Conservation (phyloP, 2,113 vertebrate genomes). For the Urocynchramus pylzowi region DNA sequence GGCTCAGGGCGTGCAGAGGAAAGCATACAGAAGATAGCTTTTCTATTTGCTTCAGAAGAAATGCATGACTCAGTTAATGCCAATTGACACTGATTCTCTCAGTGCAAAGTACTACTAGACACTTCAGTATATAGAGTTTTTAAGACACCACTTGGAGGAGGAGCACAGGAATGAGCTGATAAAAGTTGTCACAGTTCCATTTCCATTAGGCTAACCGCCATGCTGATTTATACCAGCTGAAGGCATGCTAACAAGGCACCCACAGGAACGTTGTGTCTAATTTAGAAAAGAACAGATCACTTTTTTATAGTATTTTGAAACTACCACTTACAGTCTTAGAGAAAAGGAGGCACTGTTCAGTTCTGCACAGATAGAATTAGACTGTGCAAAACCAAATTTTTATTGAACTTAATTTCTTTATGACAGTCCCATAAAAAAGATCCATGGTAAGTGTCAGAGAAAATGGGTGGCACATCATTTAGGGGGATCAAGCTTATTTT, state of each 20-base stretch:
- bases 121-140: background rate
- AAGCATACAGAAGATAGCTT: background rate
- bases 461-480: background rate
- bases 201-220: background rate
- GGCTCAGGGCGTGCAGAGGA: background rate
- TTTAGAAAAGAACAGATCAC: background rate
- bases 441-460: background rate
- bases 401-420: background rate
- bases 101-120: background rate
- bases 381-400: background rate
- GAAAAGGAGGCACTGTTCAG: background rate
- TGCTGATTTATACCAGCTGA: background rate
- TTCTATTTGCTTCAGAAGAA: background rate
- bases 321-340: background rate
- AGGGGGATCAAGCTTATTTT: background rate
- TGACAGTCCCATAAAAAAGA: background rate
- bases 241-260: background rate
- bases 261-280: background rate
- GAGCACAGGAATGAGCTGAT: background rate
- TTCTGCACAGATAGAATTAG: background rate
- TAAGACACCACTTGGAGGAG: background rate
- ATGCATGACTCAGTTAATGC: conserved; percentile 10
- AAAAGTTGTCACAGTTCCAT: background rate
- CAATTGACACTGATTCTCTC: background rate
- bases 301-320: background rate